Evolutionary conservation across 2,113 vertebrate species (phyloP), one percentile per base, ranked within the genome.

Genomic region (Rhinoderma darwinii): DNA sequence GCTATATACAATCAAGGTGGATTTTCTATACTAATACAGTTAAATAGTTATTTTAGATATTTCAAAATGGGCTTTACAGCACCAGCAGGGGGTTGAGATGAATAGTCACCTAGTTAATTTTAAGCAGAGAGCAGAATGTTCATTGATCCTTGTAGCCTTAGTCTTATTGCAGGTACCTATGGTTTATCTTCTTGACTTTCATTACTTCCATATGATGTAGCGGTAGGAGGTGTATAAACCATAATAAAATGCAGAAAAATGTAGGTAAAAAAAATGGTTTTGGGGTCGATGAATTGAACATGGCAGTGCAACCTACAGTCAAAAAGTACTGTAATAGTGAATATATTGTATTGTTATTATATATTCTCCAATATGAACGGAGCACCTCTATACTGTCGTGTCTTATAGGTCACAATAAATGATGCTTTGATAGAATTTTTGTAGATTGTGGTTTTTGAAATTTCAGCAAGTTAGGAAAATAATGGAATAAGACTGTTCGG

Each of bases 381-480:
- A 35, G 47, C 18, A 12, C 14, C n/a, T 30, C 18, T 7, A 43
- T 37, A 11, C 27, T 27, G 7, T 54, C 9, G 1, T 4, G 50
- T n/a, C 9, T 35, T 10, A 3, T 25, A 18, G 12, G 27, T 20
- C 30, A 32, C 27, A 35, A 51, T 51, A 12, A 27, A 5, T 51
- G 27, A 30, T 77, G 44, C 43, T 27, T 20, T 2, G 4, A 6
- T 54, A 30, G 47, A 35, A 41, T 59, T 35, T 56, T 41, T 77
- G 44, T n/a, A 30, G 43, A 9, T 1, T 79, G 75, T 37, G 15
- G 39, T 25, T 51, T 79, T 35, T 56, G 44, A 70, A 10, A 85
- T 50, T 51, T 78, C 22, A 7, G 17, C 2, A 86, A 86, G 84
- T 86, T 79, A 54, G 30, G 35, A 77, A 54, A 70, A 41, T 72